A percentile compares a stretch with the other conserved stretches of the same genome.
Conservation (phyloP, 1,140 invertebrate genomes). For the Drosophila tsacasi region DNA sequence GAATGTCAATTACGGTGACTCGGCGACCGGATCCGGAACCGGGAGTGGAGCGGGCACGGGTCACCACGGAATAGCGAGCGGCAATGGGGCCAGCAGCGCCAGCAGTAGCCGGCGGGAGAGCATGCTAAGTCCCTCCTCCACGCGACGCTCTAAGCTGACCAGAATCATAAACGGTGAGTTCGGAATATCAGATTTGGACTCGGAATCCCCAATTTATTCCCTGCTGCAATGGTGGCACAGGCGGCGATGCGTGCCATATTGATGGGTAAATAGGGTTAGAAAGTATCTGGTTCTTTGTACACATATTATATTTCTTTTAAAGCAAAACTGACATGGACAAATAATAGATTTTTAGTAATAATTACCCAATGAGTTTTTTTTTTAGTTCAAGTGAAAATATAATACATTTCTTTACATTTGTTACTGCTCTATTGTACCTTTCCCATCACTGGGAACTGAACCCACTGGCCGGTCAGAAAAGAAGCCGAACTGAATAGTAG, state of each 20-base stretch:
- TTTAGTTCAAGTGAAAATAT: too few relatives aligned
- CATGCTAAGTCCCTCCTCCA: conserved; percentile 90
- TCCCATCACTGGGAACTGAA: background rate
- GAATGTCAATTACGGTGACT: conserved; percentile 82
- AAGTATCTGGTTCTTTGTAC: background rate
- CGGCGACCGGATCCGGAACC: conserved; percentile 53
- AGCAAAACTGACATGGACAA: too few relatives aligned
- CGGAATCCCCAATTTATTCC: conserved; percentile 37
- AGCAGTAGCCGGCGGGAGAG: conserved; percentile 85
- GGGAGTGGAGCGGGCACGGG: conserved; percentile 15
- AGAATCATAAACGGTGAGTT: conserved; percentile 90
- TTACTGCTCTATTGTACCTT: background rate
- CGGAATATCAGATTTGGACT: conserved; percentile 17
- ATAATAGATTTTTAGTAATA: too few relatives aligned
- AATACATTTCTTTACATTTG: background rate
- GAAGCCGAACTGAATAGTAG: conserved; percentile 25
- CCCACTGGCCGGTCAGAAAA: background rate
- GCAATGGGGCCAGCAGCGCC: conserved; percentile 60
- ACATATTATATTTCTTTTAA: conserved; percentile 2
- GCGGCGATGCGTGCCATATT: conserved; percentile 59
- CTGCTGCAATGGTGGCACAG: conserved; percentile 39
- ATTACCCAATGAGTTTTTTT: too few relatives aligned
- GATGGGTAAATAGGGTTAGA: conserved; percentile 15
- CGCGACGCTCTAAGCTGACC: conserved; percentile 90
- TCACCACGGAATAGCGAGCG: conserved; percentile 59